Evolutionary conservation across 2,888 invertebrate genomes (phyloP), one percentile per base, ranked within the genome.

Genomic region (Nomada fabriciana): DNA sequence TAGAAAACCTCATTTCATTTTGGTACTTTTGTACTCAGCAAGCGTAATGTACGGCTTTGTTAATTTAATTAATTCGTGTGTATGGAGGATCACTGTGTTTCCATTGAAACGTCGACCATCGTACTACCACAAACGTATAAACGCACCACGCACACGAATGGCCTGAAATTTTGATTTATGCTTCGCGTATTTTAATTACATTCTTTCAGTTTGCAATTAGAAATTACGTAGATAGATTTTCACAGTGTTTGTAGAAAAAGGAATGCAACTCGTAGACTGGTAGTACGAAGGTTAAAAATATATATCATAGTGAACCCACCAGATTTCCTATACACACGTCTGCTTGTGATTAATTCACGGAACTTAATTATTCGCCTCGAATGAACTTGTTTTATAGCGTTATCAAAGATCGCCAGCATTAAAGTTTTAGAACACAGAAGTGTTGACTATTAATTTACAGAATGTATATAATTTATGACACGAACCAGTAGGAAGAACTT

Each of bases 21-120:
- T 10, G 1, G 25, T 52, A 59, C 11, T 15, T 71, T 76, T 76
- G 59, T 60, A 67, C 73, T 72, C 57, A 13, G 63, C 61, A 47
- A 61, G 25, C 20, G 36, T 36, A 36, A 36, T 36, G 29, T 64
- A 64, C n/a, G 23, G 29, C 52, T 20, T n/a, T 15, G 29, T 29
- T 61, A 61, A 63, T 29, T 47, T 55, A 15, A 36, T 18, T 9
- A 47, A 47, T 18, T 29, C 29, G 43, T n/a, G 20, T 42, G 18
- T 60, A 65, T 43, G 13, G 65, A 47, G 29, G 11, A 47, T 36
- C 53, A 53, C n/a, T 53, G n/a, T 68, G 20, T 10, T 36, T 55
- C 52, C 25, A n/a, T 25, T 15, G 23, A 57, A 57, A 52, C 15
- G 29, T 53, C 42, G 7, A 36, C 15, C 47, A 53, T 75, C 47